Evolutionary conservation across 1,140 invertebrate genomes (phyloP), one percentile per base, ranked within the genome.

Genomic region (Eumeta japonica): DNA sequence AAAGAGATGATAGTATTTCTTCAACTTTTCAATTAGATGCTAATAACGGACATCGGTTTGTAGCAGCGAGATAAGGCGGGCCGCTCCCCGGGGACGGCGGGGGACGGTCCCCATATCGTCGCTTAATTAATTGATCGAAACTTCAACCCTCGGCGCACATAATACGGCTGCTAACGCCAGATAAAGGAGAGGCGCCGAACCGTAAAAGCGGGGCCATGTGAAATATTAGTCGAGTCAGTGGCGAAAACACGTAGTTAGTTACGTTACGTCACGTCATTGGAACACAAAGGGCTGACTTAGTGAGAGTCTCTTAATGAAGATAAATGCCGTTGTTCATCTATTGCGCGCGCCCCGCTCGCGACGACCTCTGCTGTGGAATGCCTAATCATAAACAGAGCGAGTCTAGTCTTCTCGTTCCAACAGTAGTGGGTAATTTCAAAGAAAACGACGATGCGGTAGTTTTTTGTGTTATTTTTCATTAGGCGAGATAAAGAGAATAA

Each of bases 81-180:
- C 20, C 20, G 20, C 20, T 58, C 58, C 57, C 53, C 52, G 47
- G 30, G 14, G 39, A 46, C 47, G 52, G 55, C 52, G 29, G 27
- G 49, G 52, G 59, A 50, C 58, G 39, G 51, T 54, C 47, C 47
- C 48, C 46, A 61, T 64, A 66, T 68, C 58, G 64, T 62, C 55
- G 58, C 45, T 52, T 68, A 73, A 73, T 73, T 73, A 73, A 73
- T 73, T 68, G 68, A 73, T 73, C 58, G 68, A 65, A 67, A 67
- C 55, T 65, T 65, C 51, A 65, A 58, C 59, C 64, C 62, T 60
- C 55, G 45, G 58, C 58, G 60, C 63, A 62, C 62, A 61, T 67
- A 65, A 63, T 67, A 61, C 48, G 62, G 47, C 61, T 70, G 67
- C 58, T 64, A 55, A 58, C 57, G 51, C 44, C 46, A 67, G 67